phyloP scores from a whole-genome alignment of 2,888 invertebrate genomes.

The Parthenolecanium corni region DNA sequence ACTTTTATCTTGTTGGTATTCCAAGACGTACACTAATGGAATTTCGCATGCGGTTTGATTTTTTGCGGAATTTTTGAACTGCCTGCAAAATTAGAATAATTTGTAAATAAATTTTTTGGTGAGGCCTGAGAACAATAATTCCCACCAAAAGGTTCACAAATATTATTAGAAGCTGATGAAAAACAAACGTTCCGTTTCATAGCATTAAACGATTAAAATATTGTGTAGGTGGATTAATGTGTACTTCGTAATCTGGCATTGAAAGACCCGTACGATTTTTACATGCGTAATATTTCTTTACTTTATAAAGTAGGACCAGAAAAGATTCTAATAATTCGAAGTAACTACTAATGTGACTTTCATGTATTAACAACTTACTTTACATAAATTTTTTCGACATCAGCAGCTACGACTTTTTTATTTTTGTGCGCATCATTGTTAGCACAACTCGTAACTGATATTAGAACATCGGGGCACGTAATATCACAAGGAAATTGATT shows the following conservation, averaged over 20 bases:
- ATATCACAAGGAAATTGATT: conserved; percentile 22
- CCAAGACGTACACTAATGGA: conserved; percentile 54
- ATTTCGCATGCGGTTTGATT: neutral
- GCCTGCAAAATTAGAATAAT: neutral
- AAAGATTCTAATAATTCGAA: too few species aligned
- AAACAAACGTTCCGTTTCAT: too few species aligned
- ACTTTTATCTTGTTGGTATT: conserved; percentile 70
- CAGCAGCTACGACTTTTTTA: conserved; percentile 2
- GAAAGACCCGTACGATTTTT: too few species aligned
- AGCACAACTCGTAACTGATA: conserved; percentile 7
- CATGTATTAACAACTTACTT: too few species aligned
- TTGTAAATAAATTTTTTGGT: too few species aligned
- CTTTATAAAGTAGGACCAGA: too few species aligned
- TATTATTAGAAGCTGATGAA: too few species aligned
- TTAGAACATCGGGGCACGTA: conserved; percentile 13
- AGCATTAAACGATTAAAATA: too few species aligned
- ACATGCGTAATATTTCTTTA: too few species aligned
- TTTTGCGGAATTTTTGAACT: neutral
- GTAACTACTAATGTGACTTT: too few species aligned
- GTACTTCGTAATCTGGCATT: too few species aligned
- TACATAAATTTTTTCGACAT: neutral
- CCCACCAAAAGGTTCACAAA: neutral
- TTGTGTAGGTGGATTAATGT: too few species aligned
- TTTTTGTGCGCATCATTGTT: conserved; percentile 1
- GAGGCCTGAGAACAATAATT: neutral